phyloP scores from a whole-genome alignment of 2,888 invertebrate genomes.

The Elmis aenea region DNA sequence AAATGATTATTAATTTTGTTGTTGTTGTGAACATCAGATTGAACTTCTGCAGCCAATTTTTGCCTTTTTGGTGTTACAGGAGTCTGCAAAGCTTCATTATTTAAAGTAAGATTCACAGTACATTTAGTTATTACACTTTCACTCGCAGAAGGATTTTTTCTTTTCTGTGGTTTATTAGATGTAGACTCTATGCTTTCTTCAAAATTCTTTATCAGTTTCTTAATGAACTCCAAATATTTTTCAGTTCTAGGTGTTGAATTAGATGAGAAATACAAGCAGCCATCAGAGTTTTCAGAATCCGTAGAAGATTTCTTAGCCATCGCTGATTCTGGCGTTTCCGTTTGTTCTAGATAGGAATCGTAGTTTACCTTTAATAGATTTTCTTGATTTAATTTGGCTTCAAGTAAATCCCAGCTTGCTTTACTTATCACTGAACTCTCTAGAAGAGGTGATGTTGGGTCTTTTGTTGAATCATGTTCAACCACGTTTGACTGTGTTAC shows the following conservation, averaged over 20 bases:
- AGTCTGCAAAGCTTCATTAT: not conserved
- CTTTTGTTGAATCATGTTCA: too few relatives aligned
- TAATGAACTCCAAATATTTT: slow-evolving; percentile 15
- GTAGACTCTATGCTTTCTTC: slow-evolving; percentile 10
- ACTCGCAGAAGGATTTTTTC: too few relatives aligned
- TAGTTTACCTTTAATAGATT: slow-evolving; percentile 31
- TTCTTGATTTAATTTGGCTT: slow-evolving; percentile 39
- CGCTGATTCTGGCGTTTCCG: too few relatives aligned
- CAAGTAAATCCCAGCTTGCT: slow-evolving; percentile 43
- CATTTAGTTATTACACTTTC: too few relatives aligned
- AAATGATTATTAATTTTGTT: slow-evolving; percentile 8
- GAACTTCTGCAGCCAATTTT: not conserved
- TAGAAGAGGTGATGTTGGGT: slow-evolving; percentile 15
- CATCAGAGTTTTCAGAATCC: slow-evolving; percentile 7
- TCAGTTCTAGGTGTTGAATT: slow-evolving; percentile 13
- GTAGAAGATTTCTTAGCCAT: too few relatives aligned
- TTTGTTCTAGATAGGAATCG: slow-evolving; percentile 27
- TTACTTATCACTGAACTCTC: slow-evolving; percentile 35
- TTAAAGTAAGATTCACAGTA: too few relatives aligned
- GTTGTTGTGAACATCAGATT: slow-evolving; percentile 9
- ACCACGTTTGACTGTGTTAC: not conserved
- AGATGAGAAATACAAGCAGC: slow-evolving; percentile 21
- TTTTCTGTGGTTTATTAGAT: too few relatives aligned
- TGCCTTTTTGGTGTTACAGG: not conserved
- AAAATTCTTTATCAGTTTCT: slow-evolving; percentile 8